Conservation (phyloP, 2,888 invertebrate species). For the Synergus itoensis region DNA sequence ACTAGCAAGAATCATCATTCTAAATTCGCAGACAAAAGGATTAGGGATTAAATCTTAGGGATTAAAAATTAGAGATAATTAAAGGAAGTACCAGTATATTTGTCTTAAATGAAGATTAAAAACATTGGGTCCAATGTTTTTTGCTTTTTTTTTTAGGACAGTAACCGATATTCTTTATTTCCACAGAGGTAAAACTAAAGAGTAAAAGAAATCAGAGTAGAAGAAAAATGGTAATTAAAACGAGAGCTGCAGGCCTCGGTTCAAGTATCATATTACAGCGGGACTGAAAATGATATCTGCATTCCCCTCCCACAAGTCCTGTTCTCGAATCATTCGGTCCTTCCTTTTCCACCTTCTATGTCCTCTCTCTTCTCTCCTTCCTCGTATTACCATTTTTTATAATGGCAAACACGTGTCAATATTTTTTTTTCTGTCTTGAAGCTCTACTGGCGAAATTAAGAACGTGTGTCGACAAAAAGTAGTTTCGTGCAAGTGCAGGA, state of each 20-base stretch:
- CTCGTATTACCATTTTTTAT: slow-evolving; percentile 30
- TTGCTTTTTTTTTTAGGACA: neutral
- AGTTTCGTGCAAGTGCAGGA: neutral
- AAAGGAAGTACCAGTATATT: too few relatives aligned
- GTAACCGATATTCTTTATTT: slow-evolving; percentile 22
- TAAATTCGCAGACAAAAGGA: neutral
- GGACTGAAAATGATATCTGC: slow-evolving; percentile 70
- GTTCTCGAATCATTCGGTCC: slow-evolving; percentile 39
- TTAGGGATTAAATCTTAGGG: neutral
- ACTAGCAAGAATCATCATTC: neutral
- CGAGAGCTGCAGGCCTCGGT: slow-evolving; percentile 65
- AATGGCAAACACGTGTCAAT: slow-evolving; percentile 3
- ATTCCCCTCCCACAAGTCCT: slow-evolving; percentile 52
- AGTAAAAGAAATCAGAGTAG: slow-evolving; percentile 67
- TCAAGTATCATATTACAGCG: slow-evolving; percentile 68
- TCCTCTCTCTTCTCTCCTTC: slow-evolving; percentile 41
- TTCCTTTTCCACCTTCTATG: slow-evolving; percentile 41
- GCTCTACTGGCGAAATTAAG: slow-evolving; percentile 4
- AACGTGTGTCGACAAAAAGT: slow-evolving; percentile 1
- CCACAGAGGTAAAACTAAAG: neutral
- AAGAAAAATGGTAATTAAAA: slow-evolving; percentile 73
- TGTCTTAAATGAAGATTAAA: too few relatives aligned
- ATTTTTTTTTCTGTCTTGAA: slow-evolving; percentile 6
- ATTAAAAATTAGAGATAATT: too few relatives aligned
- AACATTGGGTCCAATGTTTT: neutral